A percentile compares a stretch with the other conserved stretches of the same genome.
Evolutionary conservation across 53 echinoderm and acorn worm genomes (phyloP).

Genomic region (Antedon mediterranea): DNA sequence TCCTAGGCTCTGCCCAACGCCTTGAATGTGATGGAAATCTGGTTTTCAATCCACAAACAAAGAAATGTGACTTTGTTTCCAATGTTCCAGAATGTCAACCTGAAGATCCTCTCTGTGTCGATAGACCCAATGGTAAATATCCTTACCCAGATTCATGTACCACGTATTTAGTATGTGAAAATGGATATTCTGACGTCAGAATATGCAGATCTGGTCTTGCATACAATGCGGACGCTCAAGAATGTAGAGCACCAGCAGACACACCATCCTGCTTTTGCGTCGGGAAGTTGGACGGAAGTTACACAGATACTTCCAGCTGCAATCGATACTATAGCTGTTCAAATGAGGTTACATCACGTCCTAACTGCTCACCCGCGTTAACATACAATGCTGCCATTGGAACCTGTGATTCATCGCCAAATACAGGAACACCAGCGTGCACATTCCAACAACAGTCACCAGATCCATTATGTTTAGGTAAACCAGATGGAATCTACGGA

Average conservation of each 20-base stretch:
- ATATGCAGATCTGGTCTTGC: not conserved
- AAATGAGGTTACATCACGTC: not conserved
- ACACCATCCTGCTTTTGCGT: not conserved
- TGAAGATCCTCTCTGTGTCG: not conserved
- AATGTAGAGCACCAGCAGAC: not conserved
- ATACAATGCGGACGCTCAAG: not conserved
- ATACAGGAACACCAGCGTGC: not conserved
- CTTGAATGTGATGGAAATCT: not conserved
- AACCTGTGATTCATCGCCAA: not conserved
- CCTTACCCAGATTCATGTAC: not conserved
- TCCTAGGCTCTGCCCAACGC: not conserved
- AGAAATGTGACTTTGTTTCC: not conserved
- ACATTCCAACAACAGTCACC: not conserved
- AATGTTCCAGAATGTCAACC: not conserved
- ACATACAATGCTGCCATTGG: not conserved
- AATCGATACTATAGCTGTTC: not conserved
- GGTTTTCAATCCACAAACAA: not conserved
- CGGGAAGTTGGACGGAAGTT: not conserved
- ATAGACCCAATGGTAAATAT: not conserved
- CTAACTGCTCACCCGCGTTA: not conserved
- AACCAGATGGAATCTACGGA: not conserved
- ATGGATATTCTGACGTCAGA: not conserved
- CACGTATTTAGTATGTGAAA: not conserved
- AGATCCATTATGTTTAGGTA: not conserved
- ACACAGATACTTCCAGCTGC: not conserved